Conservation (phyloP, 2,113 vertebrate species). For the Nicator chloris region DNA sequence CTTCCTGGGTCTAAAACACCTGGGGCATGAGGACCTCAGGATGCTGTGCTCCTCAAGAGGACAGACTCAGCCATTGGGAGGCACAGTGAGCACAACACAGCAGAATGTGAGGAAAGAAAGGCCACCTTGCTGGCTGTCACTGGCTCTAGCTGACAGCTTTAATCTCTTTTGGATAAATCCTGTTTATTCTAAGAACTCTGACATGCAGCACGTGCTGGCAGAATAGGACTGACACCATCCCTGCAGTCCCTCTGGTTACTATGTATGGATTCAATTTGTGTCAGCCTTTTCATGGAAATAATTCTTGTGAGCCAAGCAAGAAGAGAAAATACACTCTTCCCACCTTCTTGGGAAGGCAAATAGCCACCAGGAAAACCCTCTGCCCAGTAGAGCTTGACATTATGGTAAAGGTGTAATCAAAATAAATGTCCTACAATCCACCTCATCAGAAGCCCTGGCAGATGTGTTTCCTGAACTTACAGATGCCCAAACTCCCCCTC, state of each 20-base stretch:
- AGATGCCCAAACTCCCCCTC: neutral
- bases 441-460: neutral
- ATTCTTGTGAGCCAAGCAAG: neutral
- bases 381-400: neutral
- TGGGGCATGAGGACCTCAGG: rapidly evolving
- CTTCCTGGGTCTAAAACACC: neutral
- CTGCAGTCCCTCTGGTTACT: neutral
- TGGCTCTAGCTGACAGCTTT: neutral
- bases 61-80: rapidly evolving
- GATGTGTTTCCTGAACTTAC: neutral
- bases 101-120: rapidly evolving
- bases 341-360: neutral
- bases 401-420: neutral
- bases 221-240: neutral
- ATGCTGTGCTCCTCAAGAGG: rapidly evolving
- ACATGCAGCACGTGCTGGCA: neutral
- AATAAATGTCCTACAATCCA: neutral
- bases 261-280: neutral
- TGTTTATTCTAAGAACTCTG: neutral
- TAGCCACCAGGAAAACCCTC: neutral
- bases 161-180: neutral
- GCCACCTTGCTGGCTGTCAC: neutral
- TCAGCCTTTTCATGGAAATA: neutral
- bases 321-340: neutral
- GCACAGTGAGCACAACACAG: rapidly evolving